phyloP scores from a whole-genome alignment of 2,888 invertebrate species.

The Cloeon dipterum region DNA sequence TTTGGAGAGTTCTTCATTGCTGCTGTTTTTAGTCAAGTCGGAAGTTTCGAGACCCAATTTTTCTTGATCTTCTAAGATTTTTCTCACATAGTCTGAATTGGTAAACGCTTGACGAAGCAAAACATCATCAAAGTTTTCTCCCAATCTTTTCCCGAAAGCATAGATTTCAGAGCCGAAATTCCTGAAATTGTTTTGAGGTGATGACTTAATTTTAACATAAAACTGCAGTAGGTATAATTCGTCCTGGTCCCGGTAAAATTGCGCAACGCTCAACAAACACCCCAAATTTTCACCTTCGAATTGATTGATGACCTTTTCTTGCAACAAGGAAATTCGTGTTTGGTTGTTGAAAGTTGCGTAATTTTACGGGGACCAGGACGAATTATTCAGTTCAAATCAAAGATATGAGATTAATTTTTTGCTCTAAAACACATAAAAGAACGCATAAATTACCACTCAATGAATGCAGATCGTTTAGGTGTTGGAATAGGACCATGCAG shows the following conservation, averaged over 20 bases:
- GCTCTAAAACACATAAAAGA: background rate
- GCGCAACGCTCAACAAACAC: too few relatives aligned
- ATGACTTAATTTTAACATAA: background rate
- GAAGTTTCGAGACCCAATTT: conserved; percentile 40
- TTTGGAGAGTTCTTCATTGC: conserved; percentile 42
- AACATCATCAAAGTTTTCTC: conserved; percentile 54
- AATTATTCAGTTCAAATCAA: background rate
- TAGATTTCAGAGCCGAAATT: conserved; percentile 69
- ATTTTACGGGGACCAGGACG: too few relatives aligned
- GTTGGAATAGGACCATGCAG: too few relatives aligned
- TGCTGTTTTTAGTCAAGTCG: conserved; percentile 29
- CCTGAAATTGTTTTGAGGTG: conserved; percentile 37
- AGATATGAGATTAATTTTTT: background rate
- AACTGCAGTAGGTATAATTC: too few relatives aligned
- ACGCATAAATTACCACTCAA: conserved; percentile 14
- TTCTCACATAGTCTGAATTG: conserved; percentile 45
- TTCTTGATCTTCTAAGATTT: conserved; percentile 41
- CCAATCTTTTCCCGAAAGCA: conserved; percentile 66
- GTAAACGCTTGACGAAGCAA: conserved; percentile 54
- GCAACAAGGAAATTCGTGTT: too few relatives aligned
- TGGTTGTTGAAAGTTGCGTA: too few relatives aligned
- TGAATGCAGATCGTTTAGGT: conserved; percentile 31
- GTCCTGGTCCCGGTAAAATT: too few relatives aligned
- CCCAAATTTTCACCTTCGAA: too few relatives aligned
- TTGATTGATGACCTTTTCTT: too few relatives aligned